A percentile compares a stretch with the other conserved stretches of the same genome.
Conservation (phyloP, 2,113 vertebrate genomes). For the Loxodonta africana region DNA sequence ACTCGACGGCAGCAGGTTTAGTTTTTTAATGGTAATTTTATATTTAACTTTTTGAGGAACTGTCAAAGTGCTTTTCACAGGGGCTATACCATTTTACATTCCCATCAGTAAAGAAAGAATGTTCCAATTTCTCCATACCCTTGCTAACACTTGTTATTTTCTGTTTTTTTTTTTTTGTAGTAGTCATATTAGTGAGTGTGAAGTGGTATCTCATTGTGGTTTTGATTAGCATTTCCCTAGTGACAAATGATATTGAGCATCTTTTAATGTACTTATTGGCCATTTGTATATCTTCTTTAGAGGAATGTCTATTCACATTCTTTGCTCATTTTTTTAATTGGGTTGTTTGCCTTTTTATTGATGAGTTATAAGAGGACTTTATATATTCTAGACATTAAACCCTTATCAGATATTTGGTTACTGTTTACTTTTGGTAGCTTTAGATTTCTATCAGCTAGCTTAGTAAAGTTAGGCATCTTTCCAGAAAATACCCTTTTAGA, state of each 20-base stretch:
- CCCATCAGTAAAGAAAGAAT: not conserved
- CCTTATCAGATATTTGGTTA: not conserved
- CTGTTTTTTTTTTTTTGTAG: not conserved
- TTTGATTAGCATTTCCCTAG: not conserved
- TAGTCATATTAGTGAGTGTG: not conserved
- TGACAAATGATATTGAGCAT: not conserved
- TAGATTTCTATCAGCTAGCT: constrained; percentile 17
- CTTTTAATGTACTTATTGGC: not conserved
- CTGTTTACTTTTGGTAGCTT: not conserved
- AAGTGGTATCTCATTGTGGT: too few species aligned
- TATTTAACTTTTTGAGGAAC: not conserved
- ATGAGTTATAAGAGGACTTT: not conserved
- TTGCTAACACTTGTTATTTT: not conserved
- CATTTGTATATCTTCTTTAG: not conserved
- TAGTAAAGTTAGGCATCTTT: not conserved
- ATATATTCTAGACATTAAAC: not conserved
- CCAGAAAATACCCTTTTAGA: constrained; percentile 2
- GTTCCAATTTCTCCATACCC: not conserved
- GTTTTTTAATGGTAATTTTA: not conserved
- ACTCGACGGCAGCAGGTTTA: too few species aligned
- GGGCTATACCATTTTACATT: not conserved
- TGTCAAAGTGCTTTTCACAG: not conserved
- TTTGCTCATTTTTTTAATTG: not conserved
- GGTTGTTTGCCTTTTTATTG: not conserved
- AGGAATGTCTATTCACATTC: not conserved